Base-by-base conservation (phyloP, 2,888 invertebrate species). In the Meteorus cinctellus region DNA sequence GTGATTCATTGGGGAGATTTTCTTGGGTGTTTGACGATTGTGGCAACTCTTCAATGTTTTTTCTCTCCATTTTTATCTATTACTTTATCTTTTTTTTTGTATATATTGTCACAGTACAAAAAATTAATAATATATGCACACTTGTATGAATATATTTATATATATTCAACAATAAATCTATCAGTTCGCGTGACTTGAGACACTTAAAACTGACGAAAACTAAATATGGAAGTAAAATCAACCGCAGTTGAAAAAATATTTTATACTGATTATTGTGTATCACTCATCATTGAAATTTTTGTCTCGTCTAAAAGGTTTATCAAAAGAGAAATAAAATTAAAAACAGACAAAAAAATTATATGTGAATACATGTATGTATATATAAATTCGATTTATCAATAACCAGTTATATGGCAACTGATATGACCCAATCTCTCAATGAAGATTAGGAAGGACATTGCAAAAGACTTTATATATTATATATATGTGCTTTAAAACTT, bases 121-220 rank as follows among this genome's bases (percentile, higher is more conserved):
- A 41, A 68, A 68, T 27, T 27, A 4, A 45, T 29, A 48, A 67
- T 48, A 16, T 36, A 63, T 65, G 8, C 10, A 65, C 65, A 36
- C 16, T 66, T 27, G 48, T 24, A 60, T 55, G 48, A 8, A 59
- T 71, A 51, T n/a, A 51, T 51, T 51, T 6, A n/a, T 51, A 19
- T 55, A 5, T 55, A 19, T 19, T 34, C 55, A 76, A 69, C 65
- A 73, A 65, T 67, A 62, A 67, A 63, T 65, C 19, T 41, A 55
- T 69, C 41, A 24, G 63, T 76, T 66, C 29, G 31, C 71, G 62
- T 71, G 73, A 73, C 60, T 41, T 59, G 55, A 74, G 55, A 27
- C 67, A 60, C 45, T 68, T 19, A 51, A 73, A 66, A 51, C n/a
- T 36, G 59, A 27, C 67, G 14, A 74, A 29, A 67, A 74, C 41